Evolutionary conservation across 2,888 invertebrate species (phyloP).

Genomic region (Philaethria dido): DNA sequence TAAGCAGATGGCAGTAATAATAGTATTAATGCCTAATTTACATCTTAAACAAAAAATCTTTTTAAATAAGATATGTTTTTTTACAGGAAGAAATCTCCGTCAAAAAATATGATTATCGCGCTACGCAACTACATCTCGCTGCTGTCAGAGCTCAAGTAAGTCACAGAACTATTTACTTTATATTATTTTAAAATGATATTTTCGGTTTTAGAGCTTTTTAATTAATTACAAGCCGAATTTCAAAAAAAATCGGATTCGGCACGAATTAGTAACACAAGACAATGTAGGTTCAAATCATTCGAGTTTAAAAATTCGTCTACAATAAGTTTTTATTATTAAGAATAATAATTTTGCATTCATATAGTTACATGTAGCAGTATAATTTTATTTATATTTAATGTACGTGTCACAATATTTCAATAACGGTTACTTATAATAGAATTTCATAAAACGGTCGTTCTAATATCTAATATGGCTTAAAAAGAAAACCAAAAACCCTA

Average conservation of each 20-base stretch:
- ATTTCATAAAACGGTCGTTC: background rate
- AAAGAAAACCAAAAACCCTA: background rate
- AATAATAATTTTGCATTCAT: background rate
- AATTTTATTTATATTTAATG: background rate
- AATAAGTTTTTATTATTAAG: background rate
- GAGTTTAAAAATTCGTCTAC: background rate
- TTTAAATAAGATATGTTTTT: background rate
- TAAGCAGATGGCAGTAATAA: constrained; percentile 2
- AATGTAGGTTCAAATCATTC: background rate
- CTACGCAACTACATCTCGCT: constrained; percentile 94
- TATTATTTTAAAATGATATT: background rate
- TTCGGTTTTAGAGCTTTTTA: background rate
- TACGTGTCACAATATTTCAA: background rate
- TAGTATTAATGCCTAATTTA: background rate
- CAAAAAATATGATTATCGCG: constrained; percentile 96
- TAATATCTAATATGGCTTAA: background rate
- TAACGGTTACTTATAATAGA: too few species aligned
- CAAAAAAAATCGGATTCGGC: too few species aligned
- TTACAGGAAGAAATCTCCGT: constrained; percentile 95
- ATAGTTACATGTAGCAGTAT: background rate
- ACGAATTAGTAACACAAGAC: too few species aligned
- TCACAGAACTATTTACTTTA: constrained; percentile 37
- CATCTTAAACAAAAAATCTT: background rate
- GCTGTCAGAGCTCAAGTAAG: constrained; percentile 96
- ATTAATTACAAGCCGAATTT: background rate